Percentiles rank a stretch among this genome's conserved stretches.
These are phyloP conservation scores for Prorops nasuta DNA, from an alignment of 1,140 invertebrate species.

Conservation along the genomic window DNA sequence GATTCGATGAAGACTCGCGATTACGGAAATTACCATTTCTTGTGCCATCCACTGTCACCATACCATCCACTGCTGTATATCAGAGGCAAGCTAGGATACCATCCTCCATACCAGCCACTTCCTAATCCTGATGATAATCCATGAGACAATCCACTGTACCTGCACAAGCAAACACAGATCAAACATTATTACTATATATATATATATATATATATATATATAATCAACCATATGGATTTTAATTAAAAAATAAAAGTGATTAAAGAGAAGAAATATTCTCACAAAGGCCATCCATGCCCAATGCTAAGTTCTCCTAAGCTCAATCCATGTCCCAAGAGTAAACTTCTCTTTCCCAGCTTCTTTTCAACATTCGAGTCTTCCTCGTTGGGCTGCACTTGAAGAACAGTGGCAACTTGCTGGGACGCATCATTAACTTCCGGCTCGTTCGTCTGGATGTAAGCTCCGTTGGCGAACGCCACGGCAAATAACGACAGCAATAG, in stretches of 20 bases:
- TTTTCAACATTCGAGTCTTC: constrained; percentile 20
- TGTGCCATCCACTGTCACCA: constrained; percentile 32
- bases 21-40: constrained; percentile 30
- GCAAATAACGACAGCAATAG: constrained; percentile 25
- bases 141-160: not conserved
- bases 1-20: too few relatives aligned
- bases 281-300: constrained; percentile 31
- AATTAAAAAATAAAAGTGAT: not conserved
- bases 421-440: constrained; percentile 15
- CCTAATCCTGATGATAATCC: constrained; percentile 19
- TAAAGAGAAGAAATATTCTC: constrained; percentile 3
- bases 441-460: constrained; percentile 11
- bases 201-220: too few relatives aligned
- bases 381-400: constrained; percentile 7
- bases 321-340: too few relatives aligned
- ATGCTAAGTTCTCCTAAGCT: constrained; percentile 14
- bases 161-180: not conserved
- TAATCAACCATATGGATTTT: too few relatives aligned
- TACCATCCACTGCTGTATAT: constrained; percentile 15
- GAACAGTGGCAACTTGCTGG: not conserved
- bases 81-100: constrained; percentile 26
- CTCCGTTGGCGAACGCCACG: constrained; percentile 17
- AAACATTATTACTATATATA: not conserved
- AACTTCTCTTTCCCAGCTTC: constrained; percentile 35
- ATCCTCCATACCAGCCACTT: constrained; percentile 26